A percentile compares a stretch with the other conserved stretches of the same genome.
Conservation (phyloP, 30 jellyfish, hydroid and myxozoan species). For the Clytia hemisphaerica region DNA sequence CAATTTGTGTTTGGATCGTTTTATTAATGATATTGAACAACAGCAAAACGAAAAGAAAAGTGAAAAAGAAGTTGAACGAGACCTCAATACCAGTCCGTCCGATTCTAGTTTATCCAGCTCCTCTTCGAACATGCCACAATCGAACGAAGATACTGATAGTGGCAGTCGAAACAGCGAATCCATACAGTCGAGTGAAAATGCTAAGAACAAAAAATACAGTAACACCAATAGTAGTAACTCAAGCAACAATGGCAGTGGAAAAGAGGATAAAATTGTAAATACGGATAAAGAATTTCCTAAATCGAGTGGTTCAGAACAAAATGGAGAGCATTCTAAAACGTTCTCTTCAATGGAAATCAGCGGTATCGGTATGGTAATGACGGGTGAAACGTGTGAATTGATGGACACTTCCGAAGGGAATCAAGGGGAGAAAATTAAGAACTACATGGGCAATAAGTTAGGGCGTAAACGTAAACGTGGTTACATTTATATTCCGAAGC, state of each 20-base stretch:
- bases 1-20: constrained; percentile 12
- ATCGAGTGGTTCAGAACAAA: too few relatives aligned
- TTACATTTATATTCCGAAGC: constrained; percentile 6
- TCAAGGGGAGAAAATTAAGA: not conserved
- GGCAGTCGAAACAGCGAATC: not conserved
- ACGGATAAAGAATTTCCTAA: too few relatives aligned
- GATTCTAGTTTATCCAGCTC: too few relatives aligned
- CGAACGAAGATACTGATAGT: constrained; percentile 1
- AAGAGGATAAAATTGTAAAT: too few relatives aligned
- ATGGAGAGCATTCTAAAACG: too few relatives aligned
- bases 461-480: constrained; percentile 11
- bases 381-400: not conserved
- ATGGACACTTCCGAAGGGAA: not conserved
- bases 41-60: not conserved
- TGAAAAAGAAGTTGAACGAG: not conserved
- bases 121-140: too few relatives aligned
- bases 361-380: not conserved
- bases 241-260: too few relatives aligned
- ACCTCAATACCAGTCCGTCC: not conserved
- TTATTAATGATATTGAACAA: not conserved
- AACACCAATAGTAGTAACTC: too few relatives aligned
- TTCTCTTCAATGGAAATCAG: too few relatives aligned
- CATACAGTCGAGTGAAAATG: too few relatives aligned
- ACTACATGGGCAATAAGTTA: not conserved
- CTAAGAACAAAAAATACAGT: too few relatives aligned